Evolutionary conservation across 2,113 vertebrate species (phyloP), one percentile per base, ranked within the genome.

Genomic region (Trematocara variabile): DNA sequence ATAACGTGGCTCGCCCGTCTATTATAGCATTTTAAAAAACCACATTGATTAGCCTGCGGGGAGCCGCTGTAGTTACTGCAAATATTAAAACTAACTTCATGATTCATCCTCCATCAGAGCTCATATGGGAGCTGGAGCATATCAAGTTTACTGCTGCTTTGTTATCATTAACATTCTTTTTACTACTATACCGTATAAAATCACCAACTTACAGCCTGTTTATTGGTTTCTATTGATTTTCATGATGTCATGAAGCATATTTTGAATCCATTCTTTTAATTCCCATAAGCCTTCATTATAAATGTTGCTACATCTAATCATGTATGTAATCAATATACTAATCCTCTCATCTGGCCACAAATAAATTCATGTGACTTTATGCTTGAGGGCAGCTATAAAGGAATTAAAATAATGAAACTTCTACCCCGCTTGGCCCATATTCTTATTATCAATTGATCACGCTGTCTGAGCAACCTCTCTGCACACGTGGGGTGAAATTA

Each of bases 381-480:
- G 88, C 93, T 87, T 7, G 58, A 90, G 91, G 90, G 89, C 84
- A 30, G 80, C 86, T 53, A 6, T 55, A 82, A 77, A 88, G 58
- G 82, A 86, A 91, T 89, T 90, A 89, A 63, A 92, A 90, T 93
- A 92, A 94, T 93, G 86, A 91, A 87, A 88, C 83, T 65, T 87
- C 79, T 60, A 6, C 55, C 48, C 82, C 46, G 73, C 81, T 81
- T 37, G 81, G 81, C 53, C 83, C 75, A 54, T 77, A 68, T 91
- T 89, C 73, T 70, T 86, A 84, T 86, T 78, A 85, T 89, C 50
- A 86, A 88, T 91, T 89, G 82, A 90, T 93, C 86, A 60, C 82
- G 41, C 25, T 48, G 87, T 86, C 86, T 65, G 79, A 86, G 58
- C 58, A 33, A 63, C 80, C 58, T 78, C 79, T 52, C 22, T 11